Base-by-base conservation (phyloP, 2,888 invertebrate genomes). In the Punctoribates punctum region DNA sequence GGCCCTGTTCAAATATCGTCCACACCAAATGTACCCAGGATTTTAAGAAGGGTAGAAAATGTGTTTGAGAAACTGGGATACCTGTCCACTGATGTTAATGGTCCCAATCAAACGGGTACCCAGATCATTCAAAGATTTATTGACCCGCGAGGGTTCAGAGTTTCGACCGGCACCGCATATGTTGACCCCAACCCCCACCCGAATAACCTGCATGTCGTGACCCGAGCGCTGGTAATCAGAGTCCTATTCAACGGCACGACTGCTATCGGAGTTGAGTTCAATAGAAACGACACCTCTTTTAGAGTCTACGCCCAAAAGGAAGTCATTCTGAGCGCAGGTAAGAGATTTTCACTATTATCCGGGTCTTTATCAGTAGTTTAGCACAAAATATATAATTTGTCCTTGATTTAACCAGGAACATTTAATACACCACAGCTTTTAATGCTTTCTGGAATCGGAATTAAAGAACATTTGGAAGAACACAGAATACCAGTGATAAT, bases 161-260 rank as follows among this genome's bases (percentile, higher is more conserved):
- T n/a, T 3, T 70, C 38, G 11, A 15, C 54, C 29, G 38, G 72
- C 34, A 25, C 1, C 15, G 34, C 74, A 34, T 74, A 65, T 29
- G 27, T 74, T 5, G 62, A 51, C 25, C 57, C 65, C 0, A 74
- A 74, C 29, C 62, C 62, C n/a, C 25, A 51, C n/a, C 57, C 62
- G 11, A 57, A 34, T 29, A 74, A 74, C 29, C n/a, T 74, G n/a
- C 25, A 74, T 23, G 70, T 74, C 5, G 54, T 74, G 9, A 70
- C 74, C 1, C 8, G 38, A 62, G 74, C 74, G 6, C 29, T 46
- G 27, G 74, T 74, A 2, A 70, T 60, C 13, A 60, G 29, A 57
- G 25, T 74, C 6, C 29, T 74, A 8, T 74, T 74, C 57, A 27
- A 27, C 34, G 74, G 74, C 1, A 5, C 8, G 25, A 74, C 74